These are phyloP conservation scores for Vireo altiloquus DNA, from an alignment of 2,113 vertebrate genomes.

Conservation along the genomic window DNA sequence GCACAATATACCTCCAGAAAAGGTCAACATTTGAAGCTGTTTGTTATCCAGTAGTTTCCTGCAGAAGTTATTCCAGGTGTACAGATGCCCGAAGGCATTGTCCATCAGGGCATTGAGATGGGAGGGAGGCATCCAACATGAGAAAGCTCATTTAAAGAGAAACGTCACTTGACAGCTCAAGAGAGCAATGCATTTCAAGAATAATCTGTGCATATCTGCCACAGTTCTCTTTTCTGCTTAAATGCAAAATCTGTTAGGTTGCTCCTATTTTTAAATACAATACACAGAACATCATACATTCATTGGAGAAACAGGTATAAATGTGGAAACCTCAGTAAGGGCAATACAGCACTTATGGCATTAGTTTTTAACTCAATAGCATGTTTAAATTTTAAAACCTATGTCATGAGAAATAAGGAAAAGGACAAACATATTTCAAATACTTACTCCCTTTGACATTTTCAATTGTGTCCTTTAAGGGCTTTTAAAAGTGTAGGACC, in stretches of 20 bases:
- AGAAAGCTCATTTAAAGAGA: constrained; percentile 29
- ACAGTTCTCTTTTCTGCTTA: background rate
- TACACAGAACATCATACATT: background rate
- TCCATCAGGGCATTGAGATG: background rate
- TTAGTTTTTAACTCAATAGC: background rate
- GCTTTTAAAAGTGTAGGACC: background rate
- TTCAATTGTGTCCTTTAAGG: background rate
- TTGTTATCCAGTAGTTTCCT: constrained; percentile 54
- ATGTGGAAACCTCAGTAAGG: background rate
- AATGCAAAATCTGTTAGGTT: background rate
- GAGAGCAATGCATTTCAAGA: background rate
- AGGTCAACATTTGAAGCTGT: constrained; percentile 63
- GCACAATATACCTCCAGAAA: constrained; percentile 14
- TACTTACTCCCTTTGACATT: background rate
- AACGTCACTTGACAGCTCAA: background rate
- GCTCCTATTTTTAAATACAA: background rate
- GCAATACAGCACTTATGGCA: background rate
- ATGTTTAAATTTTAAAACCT: background rate
- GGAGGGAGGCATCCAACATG: background rate
- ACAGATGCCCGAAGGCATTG: constrained; percentile 48
- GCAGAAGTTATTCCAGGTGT: constrained; percentile 39
- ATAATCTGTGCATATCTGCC: background rate
- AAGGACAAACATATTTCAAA: background rate
- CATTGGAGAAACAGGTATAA: background rate
- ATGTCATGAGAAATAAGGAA: background rate